A percentile compares a stretch with the other conserved stretches of the same genome.
Evolutionary conservation across 2,797 vertebrate genomes (phyloP).

Genomic region (Oreortyx pictus): DNA sequence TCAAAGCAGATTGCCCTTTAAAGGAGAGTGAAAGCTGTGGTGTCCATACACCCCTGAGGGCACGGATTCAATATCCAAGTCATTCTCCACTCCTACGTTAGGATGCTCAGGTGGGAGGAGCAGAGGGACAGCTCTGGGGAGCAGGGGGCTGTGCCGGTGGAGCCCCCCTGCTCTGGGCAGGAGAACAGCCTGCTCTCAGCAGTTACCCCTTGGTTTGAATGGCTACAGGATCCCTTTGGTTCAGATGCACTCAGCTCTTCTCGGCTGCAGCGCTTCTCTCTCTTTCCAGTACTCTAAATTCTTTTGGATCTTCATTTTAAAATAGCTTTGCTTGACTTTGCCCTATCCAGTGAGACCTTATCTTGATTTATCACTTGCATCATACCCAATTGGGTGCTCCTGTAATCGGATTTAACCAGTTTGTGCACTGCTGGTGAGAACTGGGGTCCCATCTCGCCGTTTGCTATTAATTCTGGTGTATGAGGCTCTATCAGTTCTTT

Average conservation of each 20-base stretch:
- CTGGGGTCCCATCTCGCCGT: background rate
- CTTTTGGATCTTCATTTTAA: conserved; percentile 42
- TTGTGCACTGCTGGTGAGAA: background rate
- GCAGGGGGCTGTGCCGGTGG: no score
- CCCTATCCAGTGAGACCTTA: conserved; percentile 19
- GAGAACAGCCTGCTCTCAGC: background rate
- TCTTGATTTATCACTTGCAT: background rate
- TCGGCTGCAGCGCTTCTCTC: background rate
- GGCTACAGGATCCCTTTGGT: background rate
- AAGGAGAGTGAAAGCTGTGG: conserved; percentile 23
- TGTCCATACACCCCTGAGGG: no score
- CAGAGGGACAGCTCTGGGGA: no score
- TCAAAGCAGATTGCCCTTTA: conserved; percentile 39
- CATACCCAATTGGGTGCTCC: background rate
- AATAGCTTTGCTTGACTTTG: conserved; percentile 18
- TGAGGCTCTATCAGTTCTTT: background rate
- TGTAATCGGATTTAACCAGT: background rate
- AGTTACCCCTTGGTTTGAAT: background rate
- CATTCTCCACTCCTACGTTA: background rate
- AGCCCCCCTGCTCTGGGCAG: rapidly evolving
- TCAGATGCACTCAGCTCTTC: background rate
- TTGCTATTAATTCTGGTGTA: background rate
- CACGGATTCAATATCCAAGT: no score
- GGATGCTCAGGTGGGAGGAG: background rate
- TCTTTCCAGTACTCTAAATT: conserved; percentile 2